Evolutionary conservation across 2,888 invertebrate species (phyloP).

Genomic region (Leptarthrus brevirostris): DNA sequence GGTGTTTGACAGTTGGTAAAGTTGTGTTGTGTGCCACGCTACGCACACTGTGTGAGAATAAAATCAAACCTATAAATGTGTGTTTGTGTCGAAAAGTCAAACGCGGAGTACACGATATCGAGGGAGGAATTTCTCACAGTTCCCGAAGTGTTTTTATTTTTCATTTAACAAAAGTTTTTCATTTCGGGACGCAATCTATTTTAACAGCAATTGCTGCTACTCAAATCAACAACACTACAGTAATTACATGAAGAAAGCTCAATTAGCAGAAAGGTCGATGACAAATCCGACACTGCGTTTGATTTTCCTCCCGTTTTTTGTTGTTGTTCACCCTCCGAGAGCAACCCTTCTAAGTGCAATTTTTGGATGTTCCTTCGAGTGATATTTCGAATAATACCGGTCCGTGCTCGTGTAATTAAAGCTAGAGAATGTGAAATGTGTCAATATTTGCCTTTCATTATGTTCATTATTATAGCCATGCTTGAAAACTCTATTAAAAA

Average conservation of each 20-base stretch:
- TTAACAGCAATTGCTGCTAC: neutral
- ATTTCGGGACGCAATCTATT: conserved; percentile 22
- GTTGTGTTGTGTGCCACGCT: neutral
- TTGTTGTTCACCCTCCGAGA: conserved; percentile 39
- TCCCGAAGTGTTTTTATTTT: conserved; percentile 46
- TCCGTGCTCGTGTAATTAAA: conserved; percentile 58
- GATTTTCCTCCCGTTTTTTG: conserved; percentile 15
- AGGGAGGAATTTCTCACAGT: conserved; percentile 11
- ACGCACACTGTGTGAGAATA: too few species aligned
- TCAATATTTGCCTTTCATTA: conserved; percentile 27
- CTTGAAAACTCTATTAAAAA: conserved; percentile 7
- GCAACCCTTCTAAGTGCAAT: conserved; percentile 44
- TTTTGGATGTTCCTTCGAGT: conserved; percentile 65
- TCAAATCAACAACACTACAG: neutral
- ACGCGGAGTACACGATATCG: neutral
- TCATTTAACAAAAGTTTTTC: conserved; percentile 8
- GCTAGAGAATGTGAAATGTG: conserved; percentile 27
- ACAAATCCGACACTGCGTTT: conserved; percentile 16
- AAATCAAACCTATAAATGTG: too few species aligned
- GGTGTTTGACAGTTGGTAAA: conserved; percentile 12
- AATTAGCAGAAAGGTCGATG: conserved; percentile 32
- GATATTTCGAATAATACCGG: conserved; percentile 65
- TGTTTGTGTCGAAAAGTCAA: conserved; percentile 27
- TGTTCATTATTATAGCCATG: conserved; percentile 33
- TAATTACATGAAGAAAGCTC: neutral